These are phyloP conservation scores for Hartigia nigra DNA, from an alignment of 2,888 invertebrate species.

Conservation along the genomic window DNA sequence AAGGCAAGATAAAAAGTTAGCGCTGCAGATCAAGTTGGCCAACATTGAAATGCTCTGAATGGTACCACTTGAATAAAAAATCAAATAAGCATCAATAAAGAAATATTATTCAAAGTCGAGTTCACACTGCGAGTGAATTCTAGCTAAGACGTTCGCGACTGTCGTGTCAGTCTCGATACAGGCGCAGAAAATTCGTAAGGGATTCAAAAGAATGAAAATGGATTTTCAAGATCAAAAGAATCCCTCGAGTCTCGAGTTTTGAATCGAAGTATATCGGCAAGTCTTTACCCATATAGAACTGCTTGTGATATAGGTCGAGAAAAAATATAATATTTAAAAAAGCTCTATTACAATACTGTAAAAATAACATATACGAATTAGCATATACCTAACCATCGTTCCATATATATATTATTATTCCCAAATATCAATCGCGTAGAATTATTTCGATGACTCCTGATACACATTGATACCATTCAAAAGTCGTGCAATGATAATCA, in stretches of 20 bases:
- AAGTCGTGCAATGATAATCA: no score
- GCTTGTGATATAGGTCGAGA: no score
- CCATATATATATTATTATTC: background rate
- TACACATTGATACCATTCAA: no score
- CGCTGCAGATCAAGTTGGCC: background rate
- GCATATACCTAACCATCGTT: no score
- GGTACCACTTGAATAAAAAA: background rate
- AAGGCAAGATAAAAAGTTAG: background rate
- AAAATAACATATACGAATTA: no score
- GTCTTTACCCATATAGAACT: no score
- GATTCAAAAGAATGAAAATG: background rate
- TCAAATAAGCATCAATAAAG: conserved; percentile 2
- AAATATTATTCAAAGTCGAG: background rate
- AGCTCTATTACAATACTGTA: no score
- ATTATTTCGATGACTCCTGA: no score
- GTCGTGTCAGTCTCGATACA: background rate
- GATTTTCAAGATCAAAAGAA: no score
- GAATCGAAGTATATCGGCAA: no score
- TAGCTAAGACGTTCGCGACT: background rate
- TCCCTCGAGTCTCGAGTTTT: no score
- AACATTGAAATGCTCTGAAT: background rate
- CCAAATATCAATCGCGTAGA: background rate
- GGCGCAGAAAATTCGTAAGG: background rate
- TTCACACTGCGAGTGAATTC: background rate
- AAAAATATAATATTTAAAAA: no score